Base-by-base conservation (phyloP, 2,797 vertebrate genomes). In the Chrosomus eos region DNA sequence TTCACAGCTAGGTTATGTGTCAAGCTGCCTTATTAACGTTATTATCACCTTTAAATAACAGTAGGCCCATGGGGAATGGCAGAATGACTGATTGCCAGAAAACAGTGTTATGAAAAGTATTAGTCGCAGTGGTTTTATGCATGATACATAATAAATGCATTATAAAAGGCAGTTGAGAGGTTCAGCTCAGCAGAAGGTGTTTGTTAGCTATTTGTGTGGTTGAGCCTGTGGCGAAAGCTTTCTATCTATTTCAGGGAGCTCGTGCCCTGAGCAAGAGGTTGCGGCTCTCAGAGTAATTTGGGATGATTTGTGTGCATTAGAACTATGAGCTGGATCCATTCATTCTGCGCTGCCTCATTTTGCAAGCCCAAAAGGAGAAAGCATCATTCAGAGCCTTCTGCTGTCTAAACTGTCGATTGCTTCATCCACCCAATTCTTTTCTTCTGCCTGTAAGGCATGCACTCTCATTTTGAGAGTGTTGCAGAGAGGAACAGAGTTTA, bases 261-360 rank as follows among this genome's bases (percentile, higher is more conserved):
- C 33, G 36, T 48, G 79, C 87, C 73, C 82, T 38, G 70, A 72
- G 83, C 82, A 75, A 64, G 60, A 85, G 83, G 82, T 82, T 82
- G 82, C 10, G 60, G 86, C 83, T 90, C 88, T 88, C 64, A 81
- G 36, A 88, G 89, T 88, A 91, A 91, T 93, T 92, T 91, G 83
- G 53, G 76, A 85, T 90, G 83, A 92, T 94, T 89, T 93, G 81
- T 85, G 88, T 79, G 33, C 87, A 90, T 93, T 91, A 91, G 40
- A 89, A 88, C 81, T 75, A 86, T 82, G 85, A 88, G 82, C 85
- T 80, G 81, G 70, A 77, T 87, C 85, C 80, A 89, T 90, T 78
- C 67, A 18, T 53, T 80, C 80, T 43, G 31, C n/a, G 16, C 60
- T 23, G 71, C 62, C 70, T 68, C 72, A 33, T 87, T 91, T 91